Conservation (phyloP, 2,113 vertebrate genomes). For the Phyllostomus discolor region DNA sequence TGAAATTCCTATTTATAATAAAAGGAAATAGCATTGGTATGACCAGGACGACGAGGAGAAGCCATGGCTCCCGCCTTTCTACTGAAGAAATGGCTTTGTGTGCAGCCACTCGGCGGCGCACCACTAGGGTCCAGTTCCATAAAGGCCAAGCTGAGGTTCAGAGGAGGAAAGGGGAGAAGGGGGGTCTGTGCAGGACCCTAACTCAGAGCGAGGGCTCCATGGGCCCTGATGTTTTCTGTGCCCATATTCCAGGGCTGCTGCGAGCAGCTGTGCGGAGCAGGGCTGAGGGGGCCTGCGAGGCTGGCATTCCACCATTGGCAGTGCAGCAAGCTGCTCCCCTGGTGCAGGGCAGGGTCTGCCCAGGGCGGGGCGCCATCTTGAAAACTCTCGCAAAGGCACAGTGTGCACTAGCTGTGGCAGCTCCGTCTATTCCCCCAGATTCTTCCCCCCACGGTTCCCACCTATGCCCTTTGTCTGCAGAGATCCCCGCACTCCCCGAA, state of each 20-base stretch:
- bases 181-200: fast-evolving
- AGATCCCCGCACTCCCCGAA: fast-evolving
- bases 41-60: slow-evolving; percentile 60
- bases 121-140: neutral
- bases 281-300: fast-evolving
- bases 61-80: neutral
- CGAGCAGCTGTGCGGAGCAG: too few relatives aligned
- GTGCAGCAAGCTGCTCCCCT: neutral
- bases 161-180: neutral
- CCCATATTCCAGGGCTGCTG: fast-evolving
- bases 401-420: fast-evolving
- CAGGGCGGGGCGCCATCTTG: neutral
- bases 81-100: neutral
- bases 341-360: neutral
- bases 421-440: neutral
- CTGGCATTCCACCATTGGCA: fast-evolving
- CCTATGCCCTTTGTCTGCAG: neutral
- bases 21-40: slow-evolving; percentile 81
- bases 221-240: neutral
- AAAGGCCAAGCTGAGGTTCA: neutral
- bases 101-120: neutral
- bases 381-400: fast-evolving
- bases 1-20: slow-evolving; percentile 81
- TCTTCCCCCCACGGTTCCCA: too few relatives aligned
- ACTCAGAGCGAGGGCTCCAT: neutral